phyloP scores from a whole-genome alignment of 2,113 vertebrate species.

The Aegithalos caudatus region DNA sequence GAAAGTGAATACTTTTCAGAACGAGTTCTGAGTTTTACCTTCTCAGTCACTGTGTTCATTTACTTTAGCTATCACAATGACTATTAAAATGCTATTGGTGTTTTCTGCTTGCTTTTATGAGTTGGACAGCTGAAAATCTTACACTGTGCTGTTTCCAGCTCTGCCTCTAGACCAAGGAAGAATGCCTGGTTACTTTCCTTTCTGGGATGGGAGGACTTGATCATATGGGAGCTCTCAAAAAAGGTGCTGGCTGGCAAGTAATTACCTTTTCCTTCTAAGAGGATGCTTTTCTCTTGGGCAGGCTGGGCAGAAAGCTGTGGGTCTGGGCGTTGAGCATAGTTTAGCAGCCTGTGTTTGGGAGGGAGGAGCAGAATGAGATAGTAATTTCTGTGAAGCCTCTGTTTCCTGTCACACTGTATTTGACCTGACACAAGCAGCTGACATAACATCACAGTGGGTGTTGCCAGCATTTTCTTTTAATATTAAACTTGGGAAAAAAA shows the following conservation, averaged over 20 bases:
- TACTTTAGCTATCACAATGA: not conserved
- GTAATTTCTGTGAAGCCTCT: not conserved
- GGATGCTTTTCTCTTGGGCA: not conserved
- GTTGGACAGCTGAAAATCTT: not conserved
- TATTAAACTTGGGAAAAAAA: not conserved
- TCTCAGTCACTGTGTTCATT: not conserved
- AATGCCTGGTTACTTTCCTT: not conserved
- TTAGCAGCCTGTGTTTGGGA: not conserved
- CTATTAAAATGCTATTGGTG: not conserved
- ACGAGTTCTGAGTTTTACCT: not conserved
- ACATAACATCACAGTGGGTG: slow-evolving; percentile 23
- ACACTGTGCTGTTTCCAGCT: not conserved
- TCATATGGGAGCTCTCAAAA: not conserved
- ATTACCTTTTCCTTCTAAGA: not conserved
- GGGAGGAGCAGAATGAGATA: not conserved
- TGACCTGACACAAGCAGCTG: slow-evolving; percentile 53
- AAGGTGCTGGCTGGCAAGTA: not conserved
- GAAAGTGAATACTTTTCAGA: not conserved
- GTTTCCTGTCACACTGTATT: slow-evolving; percentile 18
- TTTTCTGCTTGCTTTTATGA: not conserved
- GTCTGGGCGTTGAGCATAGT: fast-evolving
- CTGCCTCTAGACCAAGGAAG: not conserved
- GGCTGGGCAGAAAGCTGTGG: not conserved
- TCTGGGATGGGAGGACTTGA: not conserved
- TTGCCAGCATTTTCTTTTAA: slow-evolving; percentile 19